Percentiles rank a stretch among this genome's conserved stretches.
Evolutionary conservation across 2,113 vertebrate genomes (phyloP).

Genomic region (Psophia crepitans): DNA sequence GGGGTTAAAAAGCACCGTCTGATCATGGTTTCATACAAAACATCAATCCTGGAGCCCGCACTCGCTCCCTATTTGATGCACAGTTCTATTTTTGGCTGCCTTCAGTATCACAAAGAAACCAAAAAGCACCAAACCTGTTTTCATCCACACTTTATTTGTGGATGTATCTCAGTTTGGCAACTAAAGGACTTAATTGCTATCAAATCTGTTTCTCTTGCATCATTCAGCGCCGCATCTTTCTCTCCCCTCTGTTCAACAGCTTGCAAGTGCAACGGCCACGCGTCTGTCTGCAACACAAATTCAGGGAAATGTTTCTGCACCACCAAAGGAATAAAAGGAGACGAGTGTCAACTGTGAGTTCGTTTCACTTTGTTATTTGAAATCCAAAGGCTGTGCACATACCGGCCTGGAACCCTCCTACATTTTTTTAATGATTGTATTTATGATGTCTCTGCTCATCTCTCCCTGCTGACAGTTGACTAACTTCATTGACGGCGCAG

Average conservation of each 20-base stretch:
- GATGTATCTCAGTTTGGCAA: neutral
- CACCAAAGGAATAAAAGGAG: conserved; percentile 98
- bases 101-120: neutral
- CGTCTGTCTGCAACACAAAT: conserved; percentile 91
- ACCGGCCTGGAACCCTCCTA: fast-evolving
- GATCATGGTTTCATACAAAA: neutral
- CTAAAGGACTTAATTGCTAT: neutral
- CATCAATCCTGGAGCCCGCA: neutral
- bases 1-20: neutral
- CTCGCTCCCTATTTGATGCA: neutral
- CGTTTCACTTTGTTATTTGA: neutral
- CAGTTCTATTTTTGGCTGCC: neutral
- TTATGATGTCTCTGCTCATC: neutral
- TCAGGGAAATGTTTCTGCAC: conserved; percentile 98
- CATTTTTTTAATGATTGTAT: neutral
- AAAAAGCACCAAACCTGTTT: neutral
- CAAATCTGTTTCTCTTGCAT: neutral
- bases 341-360: conserved; percentile 96
- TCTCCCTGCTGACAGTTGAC: neutral
- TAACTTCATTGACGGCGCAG: neutral
- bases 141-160: neutral
- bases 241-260: conserved; percentile 71
- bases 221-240: neutral
- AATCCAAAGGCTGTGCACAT: neutral
- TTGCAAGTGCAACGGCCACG: conserved; percentile 96